A percentile compares a stretch with the other conserved stretches of the same genome.
These are phyloP conservation scores for Morone saxatilis DNA, from an alignment of 2,113 vertebrate species.

Conservation along the genomic window DNA sequence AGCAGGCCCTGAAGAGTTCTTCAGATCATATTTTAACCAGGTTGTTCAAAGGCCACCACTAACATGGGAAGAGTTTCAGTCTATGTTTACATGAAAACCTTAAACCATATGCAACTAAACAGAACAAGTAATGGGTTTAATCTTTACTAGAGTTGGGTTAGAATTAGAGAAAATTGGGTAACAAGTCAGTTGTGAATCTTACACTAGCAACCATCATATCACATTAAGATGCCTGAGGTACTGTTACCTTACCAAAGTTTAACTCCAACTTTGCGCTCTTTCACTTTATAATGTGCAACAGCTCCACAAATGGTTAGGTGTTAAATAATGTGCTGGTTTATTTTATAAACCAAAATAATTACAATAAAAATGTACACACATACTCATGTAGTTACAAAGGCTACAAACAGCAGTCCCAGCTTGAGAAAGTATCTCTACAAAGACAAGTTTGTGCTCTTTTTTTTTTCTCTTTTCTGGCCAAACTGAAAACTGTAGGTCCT, in stretches of 20 bases:
- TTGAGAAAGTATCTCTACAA: neutral
- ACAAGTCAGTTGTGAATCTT: neutral
- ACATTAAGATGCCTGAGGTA: neutral
- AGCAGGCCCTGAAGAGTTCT: neutral
- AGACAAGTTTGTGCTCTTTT: neutral
- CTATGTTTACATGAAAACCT: neutral
- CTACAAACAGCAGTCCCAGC: neutral
- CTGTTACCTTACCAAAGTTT: neutral
- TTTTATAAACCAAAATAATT: neutral
- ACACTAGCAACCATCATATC: neutral
- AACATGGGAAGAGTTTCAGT: neutral
- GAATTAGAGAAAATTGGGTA: neutral
- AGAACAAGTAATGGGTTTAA: neutral
- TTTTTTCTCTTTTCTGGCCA: neutral
- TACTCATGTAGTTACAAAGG: neutral
- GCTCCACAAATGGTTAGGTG: neutral
- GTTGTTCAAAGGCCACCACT: neutral
- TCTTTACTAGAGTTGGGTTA: neutral
- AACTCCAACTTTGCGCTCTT: neutral
- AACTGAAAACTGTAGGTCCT: neutral
- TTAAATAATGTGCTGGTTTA: neutral
- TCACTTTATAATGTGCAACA: neutral
- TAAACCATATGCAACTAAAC: neutral
- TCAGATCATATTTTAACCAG: neutral
- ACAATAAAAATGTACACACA: neutral